Base-by-base conservation (phyloP, 2,888 invertebrate species). In the Eurytoma adleriae region DNA sequence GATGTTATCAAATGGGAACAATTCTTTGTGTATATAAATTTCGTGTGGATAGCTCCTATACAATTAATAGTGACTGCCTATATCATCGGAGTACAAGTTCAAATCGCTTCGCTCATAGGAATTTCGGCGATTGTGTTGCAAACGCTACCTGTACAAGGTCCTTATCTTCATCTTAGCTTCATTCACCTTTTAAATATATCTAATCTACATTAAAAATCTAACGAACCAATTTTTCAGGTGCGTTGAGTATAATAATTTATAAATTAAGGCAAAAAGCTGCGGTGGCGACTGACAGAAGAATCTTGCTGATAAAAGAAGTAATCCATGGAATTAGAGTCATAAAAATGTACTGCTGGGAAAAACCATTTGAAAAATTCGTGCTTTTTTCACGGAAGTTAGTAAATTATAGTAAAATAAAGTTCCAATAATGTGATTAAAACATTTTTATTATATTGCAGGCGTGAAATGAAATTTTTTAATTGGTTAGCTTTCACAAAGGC, bases 311-410 rank as follows among this genome's bases (percentile, higher is more conserved):
- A 95, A 95, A 94, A 84, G 96, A 96, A 91, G 93, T 96, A 75
- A 94, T 96, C 7, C 92, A 92, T 80, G 96, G 96, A 0, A 96
- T 96, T 85, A 93, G 95, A 86, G 95, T 96, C 0, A 95, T 96
- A 85, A 97, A 96, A 91, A 96, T 96, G 96, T 96, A 96, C 86
- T 94, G 96, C 2, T 96, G 96, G 94, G 96, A 96, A 87, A 94
- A 93, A 82, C 95, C 96, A 0, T 96, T 96, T 85, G 93, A 94
- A 72, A 92, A 93, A 79, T 90, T 96, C 0, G 94, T 96, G 1
- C 92, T 93, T 70, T 90, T 92, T 72, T 92, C 95, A 16, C 91
- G 96, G 88, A 94, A 93, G 95, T 96, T 91, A 18, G 27, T 66
- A 16, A 27, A 30, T 30, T n/a, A 7, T 40, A 40, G 4, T 40